Base-by-base conservation (phyloP, 2,888 invertebrate genomes). In the Protonemura montana region DNA sequence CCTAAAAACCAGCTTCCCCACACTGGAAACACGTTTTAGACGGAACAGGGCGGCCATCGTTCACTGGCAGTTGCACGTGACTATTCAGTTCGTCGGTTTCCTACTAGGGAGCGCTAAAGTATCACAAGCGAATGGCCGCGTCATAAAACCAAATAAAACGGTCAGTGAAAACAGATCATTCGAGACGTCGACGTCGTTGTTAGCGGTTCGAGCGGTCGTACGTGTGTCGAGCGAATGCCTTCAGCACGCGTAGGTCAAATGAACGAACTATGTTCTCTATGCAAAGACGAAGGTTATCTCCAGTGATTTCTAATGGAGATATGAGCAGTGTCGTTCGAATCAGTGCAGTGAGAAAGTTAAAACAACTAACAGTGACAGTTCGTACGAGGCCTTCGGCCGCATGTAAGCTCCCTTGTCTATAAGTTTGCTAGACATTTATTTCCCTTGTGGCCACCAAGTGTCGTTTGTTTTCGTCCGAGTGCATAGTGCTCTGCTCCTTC, bases 211-310 rank as follows among this genome's bases (percentile, higher is more conserved):
- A 7, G 59, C 59, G 59, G 59, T 10, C 59, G 59, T 13, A 16
- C 59, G 59, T 10, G 13, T 59, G 59, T 59, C 59, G 21, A 59
- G 59, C 59, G 59, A 59, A 59, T 59, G 59, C 13, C 3, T 59
- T 59, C 82, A 85, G 85, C 87, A 88, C 88, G 88, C 88, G 88
- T 84, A 87, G 85, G 86, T 77, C 88, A 28, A 90, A 89, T 88
- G 89, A 26, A n/a, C 76, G 29, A 28, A 76, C 27, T 76, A 59
- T 81, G 28, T 30, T 89, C 83, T 89, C 89, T n/a, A 78, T 89
- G 89, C 85, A 88, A 89, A 27, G 90, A 90, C 77, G 86, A 87
- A 85, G 76, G 91, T 90, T 87, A 88, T 90, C 10, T 90, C 59
- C 3, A 59, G 16, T 59, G 21, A 21, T 59, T 59, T 59, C 59